Evolutionary conservation across 2,888 invertebrate genomes (phyloP), one percentile per base, ranked within the genome.

Genomic region (Brassicogethes aeneus): DNA sequence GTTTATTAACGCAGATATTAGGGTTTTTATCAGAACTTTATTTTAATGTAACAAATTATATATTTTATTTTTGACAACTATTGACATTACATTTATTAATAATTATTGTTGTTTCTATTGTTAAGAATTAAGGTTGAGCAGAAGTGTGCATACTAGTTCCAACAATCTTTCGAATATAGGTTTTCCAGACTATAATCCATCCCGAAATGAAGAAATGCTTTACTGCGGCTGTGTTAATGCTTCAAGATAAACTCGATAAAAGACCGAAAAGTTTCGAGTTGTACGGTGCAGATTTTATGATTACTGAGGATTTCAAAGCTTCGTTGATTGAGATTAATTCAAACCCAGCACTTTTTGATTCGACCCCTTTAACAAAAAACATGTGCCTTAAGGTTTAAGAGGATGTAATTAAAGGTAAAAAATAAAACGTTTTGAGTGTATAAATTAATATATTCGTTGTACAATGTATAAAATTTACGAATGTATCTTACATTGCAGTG

Each of bases 321-420:
- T 92, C 91, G 84, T 69, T 94, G 45, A 86, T 95, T 54, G 94
- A 95, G 72, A 91, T 94, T 50, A 94, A 95, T 70, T 85, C 88
- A 2, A 83, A 84, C 59, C 93, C 93, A 0, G 85, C 90, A 65
- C 77, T 94, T 67, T 73, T 77, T 45, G 74, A 81, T 15, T 90
- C 88, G 16, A 93, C 93, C 0, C 77, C 78, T 41, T 80, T 93
- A 8, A 94, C 93, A 0, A 81, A 85, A 0, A 75, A 79, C 50
- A 79, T 94, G 61, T 93, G 92, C 62, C 79, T 85, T 2, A 75
- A 76, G 52, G 88, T 87, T 2, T 66, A 91, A 13, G 80, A 87
- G 54, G 93, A 94, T 68, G 76, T 88, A 14, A 75, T 94, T 39
- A 93, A 91, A 80, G 92, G 92, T 81, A n/a, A n/a, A n/a, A n/a